Evolutionary conservation across 2,797 vertebrate genomes (phyloP).

Genomic region (Phrynocephalus vlangalii): DNA sequence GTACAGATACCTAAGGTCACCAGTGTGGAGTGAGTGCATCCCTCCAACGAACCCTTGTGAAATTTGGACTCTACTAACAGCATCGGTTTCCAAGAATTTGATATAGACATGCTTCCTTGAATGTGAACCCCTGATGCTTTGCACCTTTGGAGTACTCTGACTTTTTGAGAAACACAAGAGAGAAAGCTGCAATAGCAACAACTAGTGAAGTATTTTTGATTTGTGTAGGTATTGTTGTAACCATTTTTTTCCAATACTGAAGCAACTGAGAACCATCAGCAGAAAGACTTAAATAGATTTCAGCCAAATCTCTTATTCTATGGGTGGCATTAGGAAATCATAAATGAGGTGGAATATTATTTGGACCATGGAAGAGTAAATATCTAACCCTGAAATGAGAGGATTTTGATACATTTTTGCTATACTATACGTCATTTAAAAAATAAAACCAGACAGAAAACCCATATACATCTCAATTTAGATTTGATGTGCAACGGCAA

Average conservation of each 20-base stretch:
- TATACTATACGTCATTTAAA: neutral
- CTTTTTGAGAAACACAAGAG: neutral
- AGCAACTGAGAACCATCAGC: neutral
- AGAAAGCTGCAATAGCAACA: neutral
- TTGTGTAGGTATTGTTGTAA: neutral
- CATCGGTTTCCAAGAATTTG: neutral
- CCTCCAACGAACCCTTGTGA: neutral
- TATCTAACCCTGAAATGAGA: neutral
- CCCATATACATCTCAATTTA: too few species aligned
- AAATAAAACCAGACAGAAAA: neutral
- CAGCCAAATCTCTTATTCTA: conserved; percentile 21
- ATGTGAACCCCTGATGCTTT: neutral
- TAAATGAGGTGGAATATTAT: neutral
- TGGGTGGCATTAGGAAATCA: conserved; percentile 31
- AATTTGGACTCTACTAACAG: neutral
- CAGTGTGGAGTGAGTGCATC: too few species aligned
- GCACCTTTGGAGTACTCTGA: neutral
- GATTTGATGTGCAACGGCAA: neutral
- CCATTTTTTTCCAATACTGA: neutral
- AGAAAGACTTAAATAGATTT: neutral
- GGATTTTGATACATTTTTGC: neutral
- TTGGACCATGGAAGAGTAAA: neutral
- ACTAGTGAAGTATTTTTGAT: too few species aligned
- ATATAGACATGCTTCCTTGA: neutral
- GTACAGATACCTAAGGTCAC: too few species aligned